phyloP scores from a whole-genome alignment of 2,888 invertebrate genomes.

The Ectropis crepuscularia region DNA sequence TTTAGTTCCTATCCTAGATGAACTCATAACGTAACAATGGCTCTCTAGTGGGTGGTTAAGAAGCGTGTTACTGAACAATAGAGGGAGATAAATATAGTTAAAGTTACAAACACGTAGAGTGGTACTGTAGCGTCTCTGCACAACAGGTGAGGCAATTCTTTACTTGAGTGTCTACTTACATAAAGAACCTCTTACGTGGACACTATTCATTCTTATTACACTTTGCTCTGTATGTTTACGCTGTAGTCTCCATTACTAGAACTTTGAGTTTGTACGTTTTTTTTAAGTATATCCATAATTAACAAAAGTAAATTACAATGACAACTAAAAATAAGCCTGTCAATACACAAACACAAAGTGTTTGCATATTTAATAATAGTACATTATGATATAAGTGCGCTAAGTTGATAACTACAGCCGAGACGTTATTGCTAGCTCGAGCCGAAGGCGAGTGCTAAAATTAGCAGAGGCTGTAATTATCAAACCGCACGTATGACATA shows the following conservation, averaged over 20 bases:
- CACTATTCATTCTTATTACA: slow-evolving; percentile 52
- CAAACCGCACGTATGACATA: too few species aligned
- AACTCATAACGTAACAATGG: slow-evolving; percentile 9
- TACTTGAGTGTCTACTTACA: slow-evolving; percentile 44
- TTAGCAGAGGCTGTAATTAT: too few species aligned
- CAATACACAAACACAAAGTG: too few species aligned
- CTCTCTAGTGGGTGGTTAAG: slow-evolving; percentile 5
- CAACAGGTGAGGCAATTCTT: slow-evolving; percentile 51
- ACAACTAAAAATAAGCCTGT: too few species aligned
- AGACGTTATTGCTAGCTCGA: too few species aligned
- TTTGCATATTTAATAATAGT: too few species aligned
- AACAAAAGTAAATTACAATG: too few species aligned
- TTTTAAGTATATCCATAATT: too few species aligned
- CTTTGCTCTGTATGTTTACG: slow-evolving; percentile 32
- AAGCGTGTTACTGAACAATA: slow-evolving; percentile 5
- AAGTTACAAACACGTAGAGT: slow-evolving; percentile 31
- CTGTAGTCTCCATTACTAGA: slow-evolving; percentile 20
- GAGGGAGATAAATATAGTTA: slow-evolving; percentile 39
- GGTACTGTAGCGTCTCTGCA: slow-evolving; percentile 22
- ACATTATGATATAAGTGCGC: too few species aligned
- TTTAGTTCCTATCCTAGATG: slow-evolving; percentile 8
- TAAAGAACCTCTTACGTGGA: slow-evolving; percentile 48
- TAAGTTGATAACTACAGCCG: too few species aligned
- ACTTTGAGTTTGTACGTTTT: slow-evolving; percentile 7
- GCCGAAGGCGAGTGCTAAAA: too few species aligned